Evolutionary conservation across 92 coral and sea anemone genomes (phyloP).

Genomic region (Palythoa grandiflora): DNA sequence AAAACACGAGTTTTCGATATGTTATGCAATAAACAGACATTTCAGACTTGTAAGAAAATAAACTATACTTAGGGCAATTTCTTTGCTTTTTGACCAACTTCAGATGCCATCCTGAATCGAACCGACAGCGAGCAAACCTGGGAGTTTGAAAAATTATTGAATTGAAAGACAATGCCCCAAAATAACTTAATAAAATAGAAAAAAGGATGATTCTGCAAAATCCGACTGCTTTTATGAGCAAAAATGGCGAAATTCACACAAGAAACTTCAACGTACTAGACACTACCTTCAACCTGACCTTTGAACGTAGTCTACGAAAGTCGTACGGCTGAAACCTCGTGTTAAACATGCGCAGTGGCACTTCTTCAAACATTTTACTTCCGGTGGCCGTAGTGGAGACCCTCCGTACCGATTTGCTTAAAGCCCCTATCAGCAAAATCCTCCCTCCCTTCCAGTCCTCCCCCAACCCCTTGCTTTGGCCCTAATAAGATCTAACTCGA

Average conservation of each 20-base stretch:
- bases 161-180: too few relatives aligned
- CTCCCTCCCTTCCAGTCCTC: too few relatives aligned
- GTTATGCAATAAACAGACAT: neutral
- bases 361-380: too few relatives aligned
- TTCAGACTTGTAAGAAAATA: neutral
- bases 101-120: neutral
- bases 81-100: too few relatives aligned
- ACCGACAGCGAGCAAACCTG: neutral
- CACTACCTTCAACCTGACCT: too few relatives aligned
- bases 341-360: neutral
- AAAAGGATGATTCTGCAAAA: neutral
- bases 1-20: neutral
- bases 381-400: too few relatives aligned
- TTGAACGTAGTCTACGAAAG: neutral
- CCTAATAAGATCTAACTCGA: too few relatives aligned
- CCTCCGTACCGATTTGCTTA: too few relatives aligned
- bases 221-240: neutral
- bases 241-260: neutral
- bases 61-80: neutral
- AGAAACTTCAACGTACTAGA: too few relatives aligned
- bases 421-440: too few relatives aligned
- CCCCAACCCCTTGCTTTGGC: too few relatives aligned
- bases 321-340: slow-evolving; percentile 13
- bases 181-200: neutral
- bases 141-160: too few relatives aligned